Evolutionary conservation across 2,113 vertebrate genomes (phyloP), one percentile per base, ranked within the genome.

Genomic region (Rhinopithecus roxellana): DNA sequence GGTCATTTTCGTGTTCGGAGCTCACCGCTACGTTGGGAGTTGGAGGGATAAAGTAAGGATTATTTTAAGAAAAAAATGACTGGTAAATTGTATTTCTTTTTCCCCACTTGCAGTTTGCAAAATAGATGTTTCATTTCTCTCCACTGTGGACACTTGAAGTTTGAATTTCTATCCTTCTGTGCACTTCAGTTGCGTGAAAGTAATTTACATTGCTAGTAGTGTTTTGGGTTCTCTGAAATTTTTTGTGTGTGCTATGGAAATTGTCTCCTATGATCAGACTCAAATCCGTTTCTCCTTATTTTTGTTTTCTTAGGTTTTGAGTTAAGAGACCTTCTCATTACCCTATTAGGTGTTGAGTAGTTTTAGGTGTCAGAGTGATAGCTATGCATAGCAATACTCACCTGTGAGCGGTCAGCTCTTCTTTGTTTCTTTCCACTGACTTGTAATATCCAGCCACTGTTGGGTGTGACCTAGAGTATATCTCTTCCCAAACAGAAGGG

Each of bases 281-380:
- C 9, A 35, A 16, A 43, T 57, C 32, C 14, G 8, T 75, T 90
- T 57, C n/a, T 94, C 40, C 88, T 67, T 48, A 1, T 52, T 90
- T 50, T 85, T 43, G 22, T 79, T 45, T 70, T 5, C 30, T 92
- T 83, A 27, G 74, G 32, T 91, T 95, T 98, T 81, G 82, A 83
- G 27, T 89, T 43, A 45, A 45, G 38, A 70, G n/a, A 55, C 55
- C 22, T 82, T 69, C 27, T 93, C 25, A 35, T 70, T 22, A 83
- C 3, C 38, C 16, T 35, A 4, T 18, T n/a, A 69, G 32, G 5
- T 64, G 4, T 23, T 50, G 43, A 72, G 16, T 84, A 30, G 45
- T 25, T 80, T 45, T 43, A 20, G 72, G 18, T 57, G 32, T 72
- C 30, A 6, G 1, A 61, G 18, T 35, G 75, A 27, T 40, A n/a